Evolutionary conservation across 2,888 invertebrate species (phyloP).

Genomic region (Stenichneumon culpator): DNA sequence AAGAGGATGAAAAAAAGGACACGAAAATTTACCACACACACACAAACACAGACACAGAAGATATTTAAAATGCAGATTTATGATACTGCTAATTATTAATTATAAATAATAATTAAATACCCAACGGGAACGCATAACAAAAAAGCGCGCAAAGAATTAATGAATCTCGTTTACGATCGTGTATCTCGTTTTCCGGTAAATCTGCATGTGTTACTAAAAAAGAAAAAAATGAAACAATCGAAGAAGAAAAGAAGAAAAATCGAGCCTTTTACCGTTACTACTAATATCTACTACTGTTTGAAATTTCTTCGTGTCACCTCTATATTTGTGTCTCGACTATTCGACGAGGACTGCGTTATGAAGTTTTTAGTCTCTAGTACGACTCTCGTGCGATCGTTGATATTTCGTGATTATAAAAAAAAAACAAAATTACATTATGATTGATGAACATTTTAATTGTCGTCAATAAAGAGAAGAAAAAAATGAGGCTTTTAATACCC

Average conservation of each 20-base stretch:
- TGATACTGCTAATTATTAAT: conserved; percentile 55
- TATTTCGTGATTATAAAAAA: conserved; percentile 45
- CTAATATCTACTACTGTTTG: conserved; percentile 47
- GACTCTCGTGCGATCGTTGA: conserved; percentile 47
- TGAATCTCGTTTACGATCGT: conserved; percentile 39
- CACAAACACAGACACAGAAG: conserved; percentile 39
- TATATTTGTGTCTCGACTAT: conserved; percentile 51
- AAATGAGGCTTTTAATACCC: conserved; percentile 64
- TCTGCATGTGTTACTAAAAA: conserved; percentile 46
- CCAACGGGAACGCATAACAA: conserved; percentile 48
- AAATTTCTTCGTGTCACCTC: conserved; percentile 55
- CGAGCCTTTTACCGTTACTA: conserved; percentile 45
- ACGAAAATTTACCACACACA: conserved; percentile 53
- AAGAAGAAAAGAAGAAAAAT: conserved; percentile 17
- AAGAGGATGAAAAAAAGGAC: conserved; percentile 34
- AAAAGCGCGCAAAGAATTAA: conserved; percentile 45
- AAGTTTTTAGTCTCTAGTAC: conserved; percentile 45
- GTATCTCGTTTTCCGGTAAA: conserved; percentile 51
- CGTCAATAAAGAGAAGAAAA: conserved; percentile 61
- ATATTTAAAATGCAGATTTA: conserved; percentile 51
- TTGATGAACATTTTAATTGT: conserved; percentile 53
- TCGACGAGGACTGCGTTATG: conserved; percentile 52
- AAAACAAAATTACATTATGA: conserved; percentile 29
- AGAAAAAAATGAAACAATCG: background rate
- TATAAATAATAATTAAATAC: conserved; percentile 47